phyloP scores from a whole-genome alignment of 2,888 invertebrate species.

The Leucoma salicis region DNA sequence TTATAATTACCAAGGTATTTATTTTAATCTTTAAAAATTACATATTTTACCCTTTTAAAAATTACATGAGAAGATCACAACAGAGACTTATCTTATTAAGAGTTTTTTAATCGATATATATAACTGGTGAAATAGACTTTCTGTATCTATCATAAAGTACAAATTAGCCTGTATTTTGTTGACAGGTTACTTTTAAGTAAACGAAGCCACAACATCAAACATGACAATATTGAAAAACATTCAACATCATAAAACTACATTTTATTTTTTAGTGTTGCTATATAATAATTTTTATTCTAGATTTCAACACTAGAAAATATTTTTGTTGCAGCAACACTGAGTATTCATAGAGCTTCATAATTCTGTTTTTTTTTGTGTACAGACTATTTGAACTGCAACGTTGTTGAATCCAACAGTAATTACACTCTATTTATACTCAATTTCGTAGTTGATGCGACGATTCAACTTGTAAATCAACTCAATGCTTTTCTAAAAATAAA shows the following conservation, averaged over 20 bases:
- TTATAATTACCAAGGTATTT: too few relatives aligned
- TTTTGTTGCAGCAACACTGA: not conserved
- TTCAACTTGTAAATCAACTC: constrained; percentile 7
- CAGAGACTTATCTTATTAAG: too few relatives aligned
- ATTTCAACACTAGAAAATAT: not conserved
- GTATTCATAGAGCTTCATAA: too few relatives aligned
- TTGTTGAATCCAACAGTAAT: too few relatives aligned
- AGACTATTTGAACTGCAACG: too few relatives aligned
- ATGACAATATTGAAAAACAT: constrained; percentile 28
- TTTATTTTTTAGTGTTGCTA: not conserved
- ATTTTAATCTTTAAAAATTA: too few relatives aligned
- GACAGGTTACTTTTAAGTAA: constrained; percentile 21
- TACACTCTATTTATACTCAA: not conserved
- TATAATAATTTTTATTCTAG: not conserved
- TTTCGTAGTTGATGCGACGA: not conserved
- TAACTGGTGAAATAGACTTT: not conserved
- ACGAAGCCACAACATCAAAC: constrained; percentile 29
- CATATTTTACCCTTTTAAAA: too few relatives aligned
- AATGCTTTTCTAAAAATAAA: constrained; percentile 32
- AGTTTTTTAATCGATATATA: too few relatives aligned
- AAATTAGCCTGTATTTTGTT: constrained; percentile 24
- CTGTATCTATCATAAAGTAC: not conserved
- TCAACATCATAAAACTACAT: constrained; percentile 18
- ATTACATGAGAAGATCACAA: too few relatives aligned
- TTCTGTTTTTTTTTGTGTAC: too few relatives aligned